phyloP scores from a whole-genome alignment of 2,797 vertebrate species.

The Rachycentron canadum region DNA sequence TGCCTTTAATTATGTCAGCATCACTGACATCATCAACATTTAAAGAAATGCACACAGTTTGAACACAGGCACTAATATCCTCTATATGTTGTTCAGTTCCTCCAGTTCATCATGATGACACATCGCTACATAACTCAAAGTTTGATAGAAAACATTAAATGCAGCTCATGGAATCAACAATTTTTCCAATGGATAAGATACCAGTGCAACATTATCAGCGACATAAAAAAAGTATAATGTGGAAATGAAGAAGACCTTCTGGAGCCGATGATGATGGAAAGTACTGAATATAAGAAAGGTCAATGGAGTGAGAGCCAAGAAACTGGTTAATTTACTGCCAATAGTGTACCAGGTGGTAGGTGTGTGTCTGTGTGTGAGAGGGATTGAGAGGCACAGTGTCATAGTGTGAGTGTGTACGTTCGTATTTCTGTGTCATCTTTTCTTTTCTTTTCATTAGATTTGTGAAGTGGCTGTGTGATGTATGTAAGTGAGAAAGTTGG shows the following conservation, averaged over 20 bases:
- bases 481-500: background rate
- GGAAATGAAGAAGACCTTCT: conserved; percentile 6
- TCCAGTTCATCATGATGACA: background rate
- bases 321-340: conserved; percentile 28
- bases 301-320: conserved; percentile 18
- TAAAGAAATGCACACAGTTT: background rate
- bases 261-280: conserved; percentile 10
- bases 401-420: background rate
- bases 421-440: background rate
- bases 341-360: background rate
- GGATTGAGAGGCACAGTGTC: background rate
- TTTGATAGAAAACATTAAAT: conserved; percentile 1
- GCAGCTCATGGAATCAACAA: background rate
- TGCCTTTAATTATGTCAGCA: background rate
- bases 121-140: background rate
- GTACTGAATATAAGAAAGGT: conserved; percentile 17
- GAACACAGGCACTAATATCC: background rate
- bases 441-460: background rate
- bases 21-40: background rate
- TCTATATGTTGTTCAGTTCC: background rate
- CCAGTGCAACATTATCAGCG: background rate
- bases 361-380: background rate
- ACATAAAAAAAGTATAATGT: background rate
- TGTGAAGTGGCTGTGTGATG: background rate
- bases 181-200: background rate